Base-by-base conservation (phyloP, 1,140 invertebrate genomes). In the Artemia franciscana region DNA sequence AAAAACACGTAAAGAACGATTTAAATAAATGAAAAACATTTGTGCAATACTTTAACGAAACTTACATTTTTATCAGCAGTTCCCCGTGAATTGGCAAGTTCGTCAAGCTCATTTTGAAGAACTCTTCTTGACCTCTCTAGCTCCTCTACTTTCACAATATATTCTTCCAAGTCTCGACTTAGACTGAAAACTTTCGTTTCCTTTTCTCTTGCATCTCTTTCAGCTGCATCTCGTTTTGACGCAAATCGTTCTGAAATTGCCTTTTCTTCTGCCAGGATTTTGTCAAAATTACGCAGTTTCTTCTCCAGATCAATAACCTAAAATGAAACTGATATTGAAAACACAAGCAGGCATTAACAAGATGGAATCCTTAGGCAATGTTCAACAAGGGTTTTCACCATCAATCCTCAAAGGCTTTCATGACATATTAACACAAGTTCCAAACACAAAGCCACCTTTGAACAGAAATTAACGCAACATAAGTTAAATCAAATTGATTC, bases 271-370 rank as follows among this genome's bases (percentile, higher is more conserved):
- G 86, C 83, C 4, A 98, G 78, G 63, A 88, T 80, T 75, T 96
- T 93, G 71, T 98, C 95, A 74, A 98, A 98, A 74, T 94, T 97
- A 74, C 93, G 86, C 71, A 98, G 93, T 72, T 93, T 95, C 80
- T 97, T 98, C 71, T 97, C 93, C 62, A 96, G 71, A 70, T 94
- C 90, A 27, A 83, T 75, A 27, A 90, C 85, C 18, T 23, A 25
- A 60, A 60, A 21, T 1, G 2, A 26, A 15, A 59, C 9, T 15
- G 15, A 59, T 12, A 15, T 58, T 23, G 58, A 3, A 2, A 23
- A 60, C 1, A n/a, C n/a, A n/a, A n/a, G n/a, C n/a, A n/a, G n/a
- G n/a, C n/a, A n/a, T n/a, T n/a, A n/a, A n/a, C n/a, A n/a, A n/a
- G n/a, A n/a, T n/a, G n/a, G n/a, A n/a, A n/a, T n/a, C n/a, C n/a